Percentiles rank a stretch among this genome's conserved stretches.
Conservation (phyloP, 2,113 vertebrate genomes). For the Actinemys pallida region DNA sequence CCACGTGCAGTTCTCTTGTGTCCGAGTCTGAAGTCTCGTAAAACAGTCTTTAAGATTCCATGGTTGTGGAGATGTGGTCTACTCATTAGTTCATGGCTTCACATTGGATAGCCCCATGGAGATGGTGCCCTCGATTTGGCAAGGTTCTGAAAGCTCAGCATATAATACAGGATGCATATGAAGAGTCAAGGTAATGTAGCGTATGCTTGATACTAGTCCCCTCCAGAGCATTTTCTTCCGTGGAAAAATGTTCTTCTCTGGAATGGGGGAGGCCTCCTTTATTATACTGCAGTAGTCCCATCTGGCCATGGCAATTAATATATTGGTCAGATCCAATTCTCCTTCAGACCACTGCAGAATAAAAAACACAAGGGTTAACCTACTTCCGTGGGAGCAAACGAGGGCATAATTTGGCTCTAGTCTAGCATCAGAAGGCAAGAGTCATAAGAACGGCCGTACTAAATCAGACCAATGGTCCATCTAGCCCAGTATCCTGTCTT, state of each 20-base stretch:
- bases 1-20: background rate
- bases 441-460: background rate
- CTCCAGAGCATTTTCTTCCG: background rate
- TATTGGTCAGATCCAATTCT: background rate
- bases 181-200: background rate
- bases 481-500: background rate
- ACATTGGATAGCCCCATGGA: background rate
- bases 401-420: background rate
- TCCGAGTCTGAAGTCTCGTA: background rate
- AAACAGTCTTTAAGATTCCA: background rate
- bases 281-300: background rate
- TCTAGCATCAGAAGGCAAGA: background rate
- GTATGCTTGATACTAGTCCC: background rate
- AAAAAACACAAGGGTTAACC: background rate
- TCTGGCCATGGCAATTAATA: background rate
- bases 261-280: background rate
- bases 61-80: background rate
- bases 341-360: slow-evolving; percentile 74
- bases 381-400: background rate
- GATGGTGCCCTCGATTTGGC: slow-evolving; percentile 15
- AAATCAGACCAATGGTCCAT: background rate
- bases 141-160: slow-evolving; percentile 34
- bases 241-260: background rate
- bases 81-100: slow-evolving; percentile 8
- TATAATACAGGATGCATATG: background rate